Percentiles rank a stretch among this genome's conserved stretches.
Conservation (phyloP, 2,113 vertebrate genomes). For the Phoenicopterus ruber region DNA sequence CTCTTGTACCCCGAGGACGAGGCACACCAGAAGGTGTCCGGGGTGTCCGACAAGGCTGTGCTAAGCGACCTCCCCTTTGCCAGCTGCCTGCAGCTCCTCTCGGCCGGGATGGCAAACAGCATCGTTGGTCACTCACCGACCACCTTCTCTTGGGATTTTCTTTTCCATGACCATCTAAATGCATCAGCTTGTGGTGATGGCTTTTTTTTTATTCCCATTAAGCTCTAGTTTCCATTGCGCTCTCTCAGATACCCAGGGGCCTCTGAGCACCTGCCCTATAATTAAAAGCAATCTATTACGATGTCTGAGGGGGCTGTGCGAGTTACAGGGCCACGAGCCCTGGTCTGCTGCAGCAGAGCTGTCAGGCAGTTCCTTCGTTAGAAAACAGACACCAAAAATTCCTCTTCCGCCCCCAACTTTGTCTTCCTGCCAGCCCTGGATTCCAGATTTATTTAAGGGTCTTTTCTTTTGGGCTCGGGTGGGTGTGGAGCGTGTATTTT, state of each 20-base stretch:
- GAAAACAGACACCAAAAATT: constrained; percentile 50
- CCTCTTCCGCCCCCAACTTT: constrained; percentile 17
- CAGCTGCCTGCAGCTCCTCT: neutral
- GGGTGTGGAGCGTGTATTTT: constrained; percentile 47
- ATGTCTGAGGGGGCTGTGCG: neutral
- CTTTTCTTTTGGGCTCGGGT: constrained; percentile 52
- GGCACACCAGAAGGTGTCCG: no score
- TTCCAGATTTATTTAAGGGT: constrained; percentile 64
- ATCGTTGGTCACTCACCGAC: accelerated
- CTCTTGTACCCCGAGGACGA: neutral
- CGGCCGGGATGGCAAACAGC: neutral
- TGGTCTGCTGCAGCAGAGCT: neutral
- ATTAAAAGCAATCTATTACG: constrained; percentile 32
- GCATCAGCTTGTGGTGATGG: neutral
- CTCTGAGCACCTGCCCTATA: neutral
- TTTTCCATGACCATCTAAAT: neutral
- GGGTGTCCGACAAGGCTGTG: neutral
- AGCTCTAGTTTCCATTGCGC: neutral
- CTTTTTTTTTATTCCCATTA: neutral
- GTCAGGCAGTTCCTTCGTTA: constrained; percentile 34
- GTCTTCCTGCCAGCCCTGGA: constrained; percentile 57
- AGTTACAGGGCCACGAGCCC: neutral
- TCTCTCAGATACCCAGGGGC: neutral
- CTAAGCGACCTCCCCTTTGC: neutral
- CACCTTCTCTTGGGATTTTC: neutral